Percentiles rank a stretch among this genome's conserved stretches.
phyloP scores from a whole-genome alignment of 2,888 invertebrate genomes.

The Hyalella azteca region DNA sequence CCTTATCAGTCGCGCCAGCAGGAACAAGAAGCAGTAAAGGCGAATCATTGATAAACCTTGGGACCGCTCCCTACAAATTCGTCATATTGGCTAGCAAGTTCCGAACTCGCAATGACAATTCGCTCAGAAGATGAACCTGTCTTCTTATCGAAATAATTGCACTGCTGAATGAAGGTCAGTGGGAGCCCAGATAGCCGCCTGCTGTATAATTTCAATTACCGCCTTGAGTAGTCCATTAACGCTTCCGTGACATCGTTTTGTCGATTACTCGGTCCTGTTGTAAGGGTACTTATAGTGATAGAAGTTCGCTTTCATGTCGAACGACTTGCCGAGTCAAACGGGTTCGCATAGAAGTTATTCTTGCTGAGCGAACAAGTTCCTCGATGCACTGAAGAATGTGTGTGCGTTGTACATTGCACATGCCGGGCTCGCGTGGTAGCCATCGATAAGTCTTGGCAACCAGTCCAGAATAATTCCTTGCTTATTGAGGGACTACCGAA shows the following conservation, averaged over 20 bases:
- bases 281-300: constrained; percentile 18
- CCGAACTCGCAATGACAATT: not conserved
- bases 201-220: constrained; percentile 28
- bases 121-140: not conserved
- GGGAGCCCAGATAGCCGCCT: not conserved
- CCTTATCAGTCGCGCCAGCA: not conserved
- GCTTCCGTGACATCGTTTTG: constrained; percentile 16
- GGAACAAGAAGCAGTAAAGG: not conserved
- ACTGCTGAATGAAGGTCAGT: constrained; percentile 10
- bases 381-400: not conserved
- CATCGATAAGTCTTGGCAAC: not conserved
- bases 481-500: constrained; percentile 26
- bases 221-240: not conserved
- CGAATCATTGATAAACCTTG: not conserved
- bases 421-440: not conserved
- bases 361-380: too few species aligned
- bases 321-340: not conserved
- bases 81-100: not conserved
- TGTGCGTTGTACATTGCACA: not conserved
- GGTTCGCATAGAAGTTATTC: not conserved
- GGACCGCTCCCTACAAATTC: not conserved
- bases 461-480: constrained; percentile 11
- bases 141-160: not conserved
- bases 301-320: not conserved
- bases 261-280: constrained; percentile 2